Evolutionary conservation across 1,140 invertebrate species (phyloP), one percentile per base, ranked within the genome.

Genomic region (Papilio helenus): DNA sequence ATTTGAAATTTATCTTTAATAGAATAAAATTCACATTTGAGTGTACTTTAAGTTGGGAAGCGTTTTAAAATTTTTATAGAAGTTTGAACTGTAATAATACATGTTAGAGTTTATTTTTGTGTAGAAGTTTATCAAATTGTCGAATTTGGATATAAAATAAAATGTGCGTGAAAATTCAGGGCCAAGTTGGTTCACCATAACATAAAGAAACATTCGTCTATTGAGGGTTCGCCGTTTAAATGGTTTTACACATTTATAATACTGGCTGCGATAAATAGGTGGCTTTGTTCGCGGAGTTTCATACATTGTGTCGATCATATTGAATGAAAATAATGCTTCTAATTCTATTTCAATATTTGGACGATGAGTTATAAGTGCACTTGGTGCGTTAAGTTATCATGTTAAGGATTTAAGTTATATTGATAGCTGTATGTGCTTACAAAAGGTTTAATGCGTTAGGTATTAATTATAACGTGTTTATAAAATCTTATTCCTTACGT

Each of bases 201-300:
- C 87, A 93, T 92, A 93, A 93, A 88, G 91, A 86, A 90, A 93
- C 92, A 91, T 93, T 91, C 88, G 86, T 88, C 90, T 90, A 93
- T 93, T 93, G 92, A 94, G 90, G 89, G 87, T 89, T 84, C 83
- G 86, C 87, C 89, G 92, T 93, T 93, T 93, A 93, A 93, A 93
- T 92, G 92, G 92, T 92, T 93, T 94, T 94, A 94, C 92, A 93
- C 92, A 93, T 94, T 94, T 92, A 93, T 94, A 94, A 94, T 93
- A 88, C 88, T 87, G 93, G 91, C 87, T 86, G 92, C 90, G 88
- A 89, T 94, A 94, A 94, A 94, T 94, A 93, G 82, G 85, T 76
- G 77, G 82, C 82, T 82, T 94, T 94, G 93, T 94, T 85, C 82
- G 76, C n/a, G 34, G 34, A 85, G 88, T 89, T 93, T 90, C 89